These are phyloP conservation scores for Oscheius sp. DNA, from an alignment of 2,888 invertebrate genomes.

Conservation along the genomic window DNA sequence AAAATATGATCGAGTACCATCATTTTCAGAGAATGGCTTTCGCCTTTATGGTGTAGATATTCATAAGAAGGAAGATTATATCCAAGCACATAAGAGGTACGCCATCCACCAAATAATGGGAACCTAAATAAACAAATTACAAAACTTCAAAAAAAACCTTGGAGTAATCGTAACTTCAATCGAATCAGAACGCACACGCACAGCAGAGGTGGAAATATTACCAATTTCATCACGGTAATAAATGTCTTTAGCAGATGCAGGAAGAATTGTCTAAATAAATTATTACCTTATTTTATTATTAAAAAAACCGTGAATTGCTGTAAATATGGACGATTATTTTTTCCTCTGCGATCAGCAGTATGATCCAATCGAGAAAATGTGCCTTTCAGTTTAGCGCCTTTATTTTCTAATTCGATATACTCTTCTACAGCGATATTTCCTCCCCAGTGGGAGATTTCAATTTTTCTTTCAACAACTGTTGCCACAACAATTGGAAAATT, in stretches of 20 bases:
- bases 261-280: constrained; percentile 74
- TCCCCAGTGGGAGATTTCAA: constrained; percentile 96
- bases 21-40: constrained; percentile 81
- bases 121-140: constrained; percentile 76
- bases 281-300: not conserved
- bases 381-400: constrained; percentile 86
- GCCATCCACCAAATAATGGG: constrained; percentile 98
- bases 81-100: constrained; percentile 92
- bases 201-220: constrained; percentile 96
- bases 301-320: constrained; percentile 83
- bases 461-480: constrained; percentile 81
- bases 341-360: constrained; percentile 88
- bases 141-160: constrained; percentile 20
- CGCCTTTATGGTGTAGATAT: constrained; percentile 84
- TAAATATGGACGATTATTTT: constrained; percentile 81
- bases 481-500: constrained; percentile 95
- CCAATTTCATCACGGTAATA: constrained; percentile 97
- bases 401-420: constrained; percentile 87
- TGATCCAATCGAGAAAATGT: constrained; percentile 92
- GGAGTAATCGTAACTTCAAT: constrained; percentile 95
- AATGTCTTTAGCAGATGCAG: constrained; percentile 89
- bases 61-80: constrained; percentile 97
- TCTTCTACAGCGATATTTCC: constrained; percentile 93
- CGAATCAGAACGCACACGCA: constrained; percentile 86
- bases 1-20: constrained; percentile 93